These are phyloP conservation scores for Recurvirostra avosetta DNA, from an alignment of 2,113 vertebrate genomes.

Conservation along the genomic window DNA sequence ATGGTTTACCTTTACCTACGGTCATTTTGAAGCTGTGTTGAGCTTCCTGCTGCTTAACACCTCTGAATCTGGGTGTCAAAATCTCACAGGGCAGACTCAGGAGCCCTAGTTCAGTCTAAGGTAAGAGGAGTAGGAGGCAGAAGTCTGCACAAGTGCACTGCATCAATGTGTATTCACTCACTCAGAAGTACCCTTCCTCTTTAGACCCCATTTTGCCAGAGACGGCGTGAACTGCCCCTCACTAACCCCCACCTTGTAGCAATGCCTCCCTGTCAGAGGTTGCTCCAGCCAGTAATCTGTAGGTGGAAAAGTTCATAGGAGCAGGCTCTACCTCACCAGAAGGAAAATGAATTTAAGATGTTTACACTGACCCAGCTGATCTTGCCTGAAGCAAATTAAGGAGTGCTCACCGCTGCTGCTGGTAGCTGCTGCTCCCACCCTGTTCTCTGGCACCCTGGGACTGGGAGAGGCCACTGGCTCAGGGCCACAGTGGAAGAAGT, in stretches of 20 bases:
- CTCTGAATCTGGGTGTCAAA: neutral
- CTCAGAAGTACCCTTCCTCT: neutral
- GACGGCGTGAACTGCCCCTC: neutral
- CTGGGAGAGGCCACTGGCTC: neutral
- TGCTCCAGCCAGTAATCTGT: neutral
- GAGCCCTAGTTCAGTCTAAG: neutral
- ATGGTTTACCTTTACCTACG: neutral
- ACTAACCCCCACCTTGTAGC: neutral
- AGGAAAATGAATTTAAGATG: neutral
- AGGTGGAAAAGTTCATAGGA: neutral
- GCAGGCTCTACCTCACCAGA: neutral
- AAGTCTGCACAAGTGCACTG: neutral
- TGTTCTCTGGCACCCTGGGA: neutral
- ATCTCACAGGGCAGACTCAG: neutral
- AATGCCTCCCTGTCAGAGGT: neutral
- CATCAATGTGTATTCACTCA: accelerated
- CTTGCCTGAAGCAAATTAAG: neutral
- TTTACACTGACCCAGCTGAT: neutral
- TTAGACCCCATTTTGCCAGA: neutral
- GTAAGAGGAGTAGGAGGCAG: neutral
- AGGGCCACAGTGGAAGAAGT: neutral
- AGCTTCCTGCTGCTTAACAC: neutral
- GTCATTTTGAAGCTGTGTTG: neutral
- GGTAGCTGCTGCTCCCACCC: neutral
- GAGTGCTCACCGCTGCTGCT: neutral